A percentile compares a stretch with the other conserved stretches of the same genome.
These are phyloP conservation scores for Bombus superbus DNA, from an alignment of 1,140 invertebrate species.

Conservation along the genomic window DNA sequence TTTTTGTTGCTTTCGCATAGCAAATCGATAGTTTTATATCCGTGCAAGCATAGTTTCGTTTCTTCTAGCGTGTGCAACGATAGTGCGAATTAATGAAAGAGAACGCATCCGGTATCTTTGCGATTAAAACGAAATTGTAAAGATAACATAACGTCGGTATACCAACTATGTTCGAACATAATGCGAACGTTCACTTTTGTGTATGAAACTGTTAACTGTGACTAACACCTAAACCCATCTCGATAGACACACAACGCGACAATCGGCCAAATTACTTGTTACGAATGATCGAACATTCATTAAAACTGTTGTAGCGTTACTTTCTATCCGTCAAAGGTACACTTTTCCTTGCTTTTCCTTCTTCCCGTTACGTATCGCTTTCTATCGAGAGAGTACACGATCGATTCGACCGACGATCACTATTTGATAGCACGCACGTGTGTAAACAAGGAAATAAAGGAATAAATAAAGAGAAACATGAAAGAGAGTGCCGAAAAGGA, in stretches of 20 bases:
- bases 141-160: background rate
- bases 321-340: background rate
- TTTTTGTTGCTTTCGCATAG: slow-evolving; percentile 19
- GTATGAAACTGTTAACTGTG: slow-evolving; percentile 40
- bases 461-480: slow-evolving; percentile 8
- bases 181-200: slow-evolving; percentile 12
- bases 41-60: slow-evolving; percentile 15
- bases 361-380: background rate
- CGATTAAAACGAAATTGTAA: background rate
- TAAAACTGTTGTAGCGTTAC: background rate
- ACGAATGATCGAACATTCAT: slow-evolving; percentile 13
- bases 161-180: background rate
- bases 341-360: background rate
- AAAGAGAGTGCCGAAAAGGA: slow-evolving; percentile 20
- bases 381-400: background rate
- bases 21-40: background rate
- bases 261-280: slow-evolving; percentile 67
- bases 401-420: background rate
- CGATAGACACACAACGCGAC: slow-evolving; percentile 76
- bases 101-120: background rate
- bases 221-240: slow-evolving; percentile 61
- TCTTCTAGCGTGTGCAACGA: slow-evolving; percentile 6
- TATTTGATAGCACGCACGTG: slow-evolving; percentile 1
- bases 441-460: background rate
- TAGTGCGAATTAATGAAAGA: slow-evolving; percentile 7